A percentile compares a stretch with the other conserved stretches of the same genome.
These are phyloP conservation scores for Ascaphus truei DNA, from an alignment of 2,113 vertebrate genomes.

Conservation along the genomic window DNA sequence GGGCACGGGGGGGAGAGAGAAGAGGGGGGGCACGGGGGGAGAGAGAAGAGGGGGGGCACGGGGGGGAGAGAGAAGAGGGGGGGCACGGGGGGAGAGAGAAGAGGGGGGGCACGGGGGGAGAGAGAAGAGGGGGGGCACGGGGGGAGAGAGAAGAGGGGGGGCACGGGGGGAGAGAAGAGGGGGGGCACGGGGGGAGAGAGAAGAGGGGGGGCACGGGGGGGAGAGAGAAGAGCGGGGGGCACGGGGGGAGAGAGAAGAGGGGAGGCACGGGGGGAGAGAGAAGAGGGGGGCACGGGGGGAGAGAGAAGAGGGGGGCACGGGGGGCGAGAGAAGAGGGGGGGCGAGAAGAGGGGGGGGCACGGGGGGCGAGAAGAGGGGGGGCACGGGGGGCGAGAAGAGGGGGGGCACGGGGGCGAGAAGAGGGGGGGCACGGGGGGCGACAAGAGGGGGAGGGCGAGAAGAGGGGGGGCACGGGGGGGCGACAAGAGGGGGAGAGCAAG, in stretches of 20 bases:
- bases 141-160: too few species aligned
- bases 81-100: not conserved
- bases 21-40: constrained; percentile 11
- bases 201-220: not conserved
- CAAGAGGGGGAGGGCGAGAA: too few species aligned
- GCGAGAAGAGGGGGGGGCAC: not conserved
- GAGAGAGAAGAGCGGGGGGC: not conserved
- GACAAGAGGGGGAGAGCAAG: not conserved
- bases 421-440: constrained; percentile 39
- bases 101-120: too few species aligned
- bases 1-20: constrained; percentile 54
- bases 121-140: too few species aligned
- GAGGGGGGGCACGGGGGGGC: too few species aligned
- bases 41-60: not conserved
- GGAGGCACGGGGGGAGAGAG: constrained; percentile 57
- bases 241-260: constrained; percentile 29
- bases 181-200: not conserved
- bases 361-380: too few species aligned
- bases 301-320: too few species aligned
- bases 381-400: not conserved
- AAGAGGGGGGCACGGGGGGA: constrained; percentile 43
- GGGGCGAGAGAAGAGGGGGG: too few species aligned
- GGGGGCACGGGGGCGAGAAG: constrained; percentile 43
- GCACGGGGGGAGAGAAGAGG: not conserved
- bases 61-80: too few species aligned